phyloP scores from a whole-genome alignment of 2,888 invertebrate genomes.

The Taphrorychus bicolor region DNA sequence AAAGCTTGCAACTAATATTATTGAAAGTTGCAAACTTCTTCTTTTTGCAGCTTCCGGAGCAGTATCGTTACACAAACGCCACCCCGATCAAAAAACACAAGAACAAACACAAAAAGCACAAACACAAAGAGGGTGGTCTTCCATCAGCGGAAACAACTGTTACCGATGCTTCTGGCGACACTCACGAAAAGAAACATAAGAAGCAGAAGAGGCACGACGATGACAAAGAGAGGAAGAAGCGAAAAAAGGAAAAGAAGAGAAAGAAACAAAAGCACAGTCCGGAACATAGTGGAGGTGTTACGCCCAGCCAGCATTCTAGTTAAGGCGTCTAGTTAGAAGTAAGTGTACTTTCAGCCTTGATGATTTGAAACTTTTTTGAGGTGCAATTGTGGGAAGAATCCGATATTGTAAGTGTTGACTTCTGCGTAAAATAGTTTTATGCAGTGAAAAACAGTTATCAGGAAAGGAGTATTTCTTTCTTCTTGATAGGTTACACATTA shows the following conservation, averaged over 20 bases:
- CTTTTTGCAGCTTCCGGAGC: conserved; percentile 79
- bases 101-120: conserved; percentile 94
- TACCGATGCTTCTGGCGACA: conserved; percentile 71
- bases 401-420: too few relatives aligned
- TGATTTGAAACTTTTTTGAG: too few relatives aligned
- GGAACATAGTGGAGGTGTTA: conserved; percentile 76
- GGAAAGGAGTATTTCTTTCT: too few relatives aligned
- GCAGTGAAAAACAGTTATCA: too few relatives aligned
- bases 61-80: conserved; percentile 91
- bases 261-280: conserved; percentile 95
- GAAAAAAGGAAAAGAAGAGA: conserved; percentile 94
- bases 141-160: conserved; percentile 72
- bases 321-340: too few relatives aligned
- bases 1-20: too few relatives aligned
- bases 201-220: conserved; percentile 93
- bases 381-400: too few relatives aligned
- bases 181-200: conserved; percentile 94
- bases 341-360: too few relatives aligned
- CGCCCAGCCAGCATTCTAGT: conserved; percentile 66
- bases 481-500: too few relatives aligned
- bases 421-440: too few relatives aligned
- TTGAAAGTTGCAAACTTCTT: not conserved
- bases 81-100: conserved; percentile 93
- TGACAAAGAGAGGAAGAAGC: conserved; percentile 90
- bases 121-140: conserved; percentile 86